phyloP scores from a whole-genome alignment of 2,888 invertebrate species.

The Germaria angustata region DNA sequence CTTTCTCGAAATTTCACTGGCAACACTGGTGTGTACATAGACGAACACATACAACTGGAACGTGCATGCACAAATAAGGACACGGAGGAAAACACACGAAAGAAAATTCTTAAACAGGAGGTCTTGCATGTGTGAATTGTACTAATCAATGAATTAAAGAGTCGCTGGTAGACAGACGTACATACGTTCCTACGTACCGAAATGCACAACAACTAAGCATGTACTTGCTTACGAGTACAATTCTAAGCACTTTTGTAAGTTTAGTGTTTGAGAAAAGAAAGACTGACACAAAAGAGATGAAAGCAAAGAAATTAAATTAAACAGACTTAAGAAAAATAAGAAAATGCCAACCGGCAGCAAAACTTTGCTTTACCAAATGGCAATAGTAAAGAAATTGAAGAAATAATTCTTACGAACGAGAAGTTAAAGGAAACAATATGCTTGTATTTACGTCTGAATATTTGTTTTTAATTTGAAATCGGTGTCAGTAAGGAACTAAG shows the following conservation, averaged over 20 bases:
- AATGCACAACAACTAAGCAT: not conserved
- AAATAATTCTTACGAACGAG: not conserved
- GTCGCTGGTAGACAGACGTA: conserved; percentile 54
- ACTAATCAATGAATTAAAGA: conserved; percentile 79
- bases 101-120: not conserved
- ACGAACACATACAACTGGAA: not conserved
- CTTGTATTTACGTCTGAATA: not conserved
- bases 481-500: not conserved
- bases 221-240: too few relatives aligned
- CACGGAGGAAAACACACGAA: not conserved
- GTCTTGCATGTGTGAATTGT: conserved; percentile 64
- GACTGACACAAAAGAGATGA: not conserved
- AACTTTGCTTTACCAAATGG: not conserved
- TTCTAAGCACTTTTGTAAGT: not conserved
- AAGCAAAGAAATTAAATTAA: not conserved
- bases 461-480: not conserved
- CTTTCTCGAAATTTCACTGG: too few relatives aligned
- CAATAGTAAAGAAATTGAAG: not conserved
- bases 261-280: not conserved
- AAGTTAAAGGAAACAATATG: not conserved
- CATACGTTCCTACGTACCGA: not conserved
- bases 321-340: not conserved
- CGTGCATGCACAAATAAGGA: not conserved
- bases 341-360: conserved; percentile 6
- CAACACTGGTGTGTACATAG: too few relatives aligned